Conservation (phyloP, 1,140 invertebrate species). For the Trypoxylus dichotomus region DNA sequence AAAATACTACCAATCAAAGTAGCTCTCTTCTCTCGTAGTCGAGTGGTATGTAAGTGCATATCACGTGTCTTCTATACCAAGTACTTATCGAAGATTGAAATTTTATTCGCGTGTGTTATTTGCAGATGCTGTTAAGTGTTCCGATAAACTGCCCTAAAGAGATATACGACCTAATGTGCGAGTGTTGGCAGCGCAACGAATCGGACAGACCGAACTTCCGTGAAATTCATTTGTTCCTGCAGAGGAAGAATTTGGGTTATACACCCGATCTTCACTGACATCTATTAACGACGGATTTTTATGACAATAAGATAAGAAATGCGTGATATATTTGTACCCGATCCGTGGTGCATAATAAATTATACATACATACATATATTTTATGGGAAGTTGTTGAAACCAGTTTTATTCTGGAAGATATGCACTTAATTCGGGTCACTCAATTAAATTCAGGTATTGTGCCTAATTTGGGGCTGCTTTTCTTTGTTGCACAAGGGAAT, state of each 20-base stretch:
- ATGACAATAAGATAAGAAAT: constrained; percentile 32
- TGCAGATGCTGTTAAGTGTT: constrained; percentile 69
- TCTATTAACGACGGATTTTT: constrained; percentile 12
- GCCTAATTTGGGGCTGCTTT: too few relatives aligned
- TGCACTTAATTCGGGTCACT: too few relatives aligned
- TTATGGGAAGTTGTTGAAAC: neutral
- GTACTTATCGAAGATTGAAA: constrained; percentile 2
- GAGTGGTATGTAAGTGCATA: neutral
- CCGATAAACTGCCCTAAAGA: constrained; percentile 82
- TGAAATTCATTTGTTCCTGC: constrained; percentile 85
- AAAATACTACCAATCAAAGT: neutral
- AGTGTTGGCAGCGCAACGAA: constrained; percentile 85
- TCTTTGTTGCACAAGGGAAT: too few relatives aligned
- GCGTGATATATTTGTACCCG: constrained; percentile 28
- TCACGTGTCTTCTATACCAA: neutral
- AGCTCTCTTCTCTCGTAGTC: neutral
- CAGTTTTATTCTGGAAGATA: neutral
- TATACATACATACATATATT: constrained; percentile 8
- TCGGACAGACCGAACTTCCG: constrained; percentile 79
- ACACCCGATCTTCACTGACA: constrained; percentile 57
- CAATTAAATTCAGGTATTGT: too few relatives aligned
- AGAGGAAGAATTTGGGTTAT: constrained; percentile 80
- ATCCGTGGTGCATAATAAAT: constrained; percentile 13
- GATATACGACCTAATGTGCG: constrained; percentile 85
- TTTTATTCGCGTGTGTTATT: constrained; percentile 27